phyloP scores from a whole-genome alignment of 2,888 invertebrate species.

The Synergus laeviventris region DNA sequence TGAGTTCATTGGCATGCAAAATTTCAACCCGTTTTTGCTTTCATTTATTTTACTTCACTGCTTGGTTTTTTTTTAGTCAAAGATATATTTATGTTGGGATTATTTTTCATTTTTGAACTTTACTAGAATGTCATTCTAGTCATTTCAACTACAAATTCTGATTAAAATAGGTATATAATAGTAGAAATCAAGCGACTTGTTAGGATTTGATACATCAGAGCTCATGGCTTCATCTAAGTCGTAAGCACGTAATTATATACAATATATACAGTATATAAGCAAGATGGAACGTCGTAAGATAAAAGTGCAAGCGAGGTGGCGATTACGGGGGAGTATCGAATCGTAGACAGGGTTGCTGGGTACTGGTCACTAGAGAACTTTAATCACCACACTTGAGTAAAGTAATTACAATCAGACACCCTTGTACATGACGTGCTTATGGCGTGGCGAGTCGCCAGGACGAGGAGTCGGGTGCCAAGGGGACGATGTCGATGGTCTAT shows the following conservation, averaged over 20 bases:
- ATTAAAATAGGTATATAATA: too few relatives aligned
- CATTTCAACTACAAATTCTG: too few relatives aligned
- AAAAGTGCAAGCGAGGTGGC: constrained; percentile 49
- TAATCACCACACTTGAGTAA: constrained; percentile 75
- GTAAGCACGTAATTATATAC: background rate
- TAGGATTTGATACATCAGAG: background rate
- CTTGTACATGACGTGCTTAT: constrained; percentile 61
- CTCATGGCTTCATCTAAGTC: background rate
- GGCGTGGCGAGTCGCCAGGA: constrained; percentile 49
- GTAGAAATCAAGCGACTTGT: background rate
- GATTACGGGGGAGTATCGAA: constrained; percentile 43
- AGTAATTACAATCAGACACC: constrained; percentile 76
- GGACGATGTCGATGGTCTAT: constrained; percentile 70
- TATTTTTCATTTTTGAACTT: too few relatives aligned
- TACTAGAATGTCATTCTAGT: too few relatives aligned
- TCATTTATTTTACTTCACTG: background rate
- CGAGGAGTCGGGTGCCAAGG: constrained; percentile 70
- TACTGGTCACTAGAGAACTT: constrained; percentile 71
- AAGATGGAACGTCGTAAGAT: background rate
- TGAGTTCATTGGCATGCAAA: background rate
- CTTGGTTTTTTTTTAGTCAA: too few relatives aligned
- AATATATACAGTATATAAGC: background rate
- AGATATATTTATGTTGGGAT: too few relatives aligned
- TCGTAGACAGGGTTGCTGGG: constrained; percentile 51
- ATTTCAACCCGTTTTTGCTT: background rate